phyloP scores from a whole-genome alignment of 2,113 vertebrate genomes.

The Ptyas mucosa region DNA sequence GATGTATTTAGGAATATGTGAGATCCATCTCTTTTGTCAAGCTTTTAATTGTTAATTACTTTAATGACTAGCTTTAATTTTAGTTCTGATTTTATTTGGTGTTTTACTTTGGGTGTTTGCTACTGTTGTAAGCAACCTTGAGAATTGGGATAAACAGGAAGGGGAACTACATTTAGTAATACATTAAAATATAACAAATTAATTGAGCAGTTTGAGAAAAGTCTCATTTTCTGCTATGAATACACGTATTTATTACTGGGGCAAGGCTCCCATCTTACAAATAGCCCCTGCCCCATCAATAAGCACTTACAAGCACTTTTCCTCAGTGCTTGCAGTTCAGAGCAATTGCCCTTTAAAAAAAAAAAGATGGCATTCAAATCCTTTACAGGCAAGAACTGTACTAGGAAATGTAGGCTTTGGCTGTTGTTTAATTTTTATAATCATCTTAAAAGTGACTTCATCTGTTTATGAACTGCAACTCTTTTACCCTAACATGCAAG shows the following conservation, averaged over 20 bases:
- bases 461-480: background rate
- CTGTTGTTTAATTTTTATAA: background rate
- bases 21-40: background rate
- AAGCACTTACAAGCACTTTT: background rate
- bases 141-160: background rate
- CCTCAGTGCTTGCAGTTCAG: background rate
- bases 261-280: background rate
- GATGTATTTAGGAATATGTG: background rate
- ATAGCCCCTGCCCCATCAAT: background rate
- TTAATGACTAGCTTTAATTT: background rate
- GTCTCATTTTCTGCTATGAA: background rate
- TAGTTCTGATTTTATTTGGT: background rate
- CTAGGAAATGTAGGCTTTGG: background rate
- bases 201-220: background rate
- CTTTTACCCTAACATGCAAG: background rate
- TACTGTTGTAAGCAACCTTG: background rate
- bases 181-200: background rate
- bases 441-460: background rate
- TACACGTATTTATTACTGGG: background rate
- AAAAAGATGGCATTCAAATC: background rate
- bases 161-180: background rate
- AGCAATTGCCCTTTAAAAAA: background rate
- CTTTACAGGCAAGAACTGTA: background rate
- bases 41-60: background rate
- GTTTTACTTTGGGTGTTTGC: background rate